Evolutionary conservation across 37 sponge, comb jelly and placozoan species (phyloP), one percentile per base, ranked within the genome.

Genomic region (Ianthella basta): DNA sequence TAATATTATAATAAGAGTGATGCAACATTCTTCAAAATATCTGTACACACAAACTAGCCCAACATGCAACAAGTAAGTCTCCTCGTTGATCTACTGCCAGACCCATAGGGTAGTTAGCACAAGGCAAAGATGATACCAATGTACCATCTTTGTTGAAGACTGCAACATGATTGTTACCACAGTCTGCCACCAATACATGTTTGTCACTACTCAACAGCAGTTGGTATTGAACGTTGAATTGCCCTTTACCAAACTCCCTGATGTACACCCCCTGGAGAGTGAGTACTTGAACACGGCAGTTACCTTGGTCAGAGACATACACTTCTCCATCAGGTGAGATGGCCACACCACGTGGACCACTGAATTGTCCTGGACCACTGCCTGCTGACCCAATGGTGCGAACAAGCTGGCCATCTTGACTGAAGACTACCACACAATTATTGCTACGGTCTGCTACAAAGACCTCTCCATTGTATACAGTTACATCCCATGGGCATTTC

Each of bases 181-280:
- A 64, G 66, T 64, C 66, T 29, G 66, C 23, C 20, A 64, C 66
- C 23, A 64, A 64, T 8, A 64, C 66, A 64, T 64, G 66, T 29
- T 16, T 16, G 23, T 64, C 66, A 16, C 29, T 30, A 64, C 29
- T 64, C 29, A 64, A 29, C 29, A 64, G 8, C 6, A 64, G 23
- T 24, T 16, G 8, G 66, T 8, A 30, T 21, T 24, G 66, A 64
- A 29, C 29, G 29, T 64, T 64, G 29, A 64, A 64, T 64, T 16
- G 66, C 23, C 66, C 66, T 20, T 8, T 16, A 16, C 66, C 66
- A 64, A 64, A 64, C 66, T 64, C 66, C 6, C 20, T 64, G 8
- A 21, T 12, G 66, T 20, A 64, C 23, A 64, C 23, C 8, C 66
- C 66, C 8, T 64, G 20, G 8, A 30, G 12, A 64, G 23, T 64